phyloP scores from a whole-genome alignment of 2,888 invertebrate species.

The Creontiades dilutus region DNA sequence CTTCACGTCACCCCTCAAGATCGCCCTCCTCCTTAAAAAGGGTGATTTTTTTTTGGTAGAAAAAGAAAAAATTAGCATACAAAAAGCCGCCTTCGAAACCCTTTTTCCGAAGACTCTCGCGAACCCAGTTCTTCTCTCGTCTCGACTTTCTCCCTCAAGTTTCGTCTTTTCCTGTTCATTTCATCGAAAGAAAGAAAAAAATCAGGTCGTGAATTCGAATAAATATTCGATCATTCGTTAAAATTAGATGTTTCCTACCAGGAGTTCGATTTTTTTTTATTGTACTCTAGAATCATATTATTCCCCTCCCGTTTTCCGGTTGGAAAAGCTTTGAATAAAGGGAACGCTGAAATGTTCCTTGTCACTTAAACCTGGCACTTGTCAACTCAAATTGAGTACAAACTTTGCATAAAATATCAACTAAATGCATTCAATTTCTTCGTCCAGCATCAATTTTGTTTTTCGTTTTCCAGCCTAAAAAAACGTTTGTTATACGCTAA shows the following conservation, averaged over 20 bases:
- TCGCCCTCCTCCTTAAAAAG: neutral
- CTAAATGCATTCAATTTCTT: too few species aligned
- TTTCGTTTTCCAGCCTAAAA: too few species aligned
- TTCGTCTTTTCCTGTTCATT: conserved; percentile 5
- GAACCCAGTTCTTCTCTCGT: neutral
- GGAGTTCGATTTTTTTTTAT: conserved; percentile 6
- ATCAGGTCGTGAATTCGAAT: neutral
- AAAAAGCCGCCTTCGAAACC: neutral
- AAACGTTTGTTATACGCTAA: too few species aligned
- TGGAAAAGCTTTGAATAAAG: neutral
- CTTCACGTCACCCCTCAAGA: neutral
- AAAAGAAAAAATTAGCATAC: conserved; percentile 12
- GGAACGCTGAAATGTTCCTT: neutral
- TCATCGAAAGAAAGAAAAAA: neutral
- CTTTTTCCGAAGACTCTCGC: neutral
- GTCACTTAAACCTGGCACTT: too few species aligned
- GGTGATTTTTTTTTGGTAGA: neutral
- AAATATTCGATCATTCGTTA: conserved; percentile 3
- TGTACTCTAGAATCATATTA: neutral
- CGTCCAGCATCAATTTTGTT: too few species aligned
- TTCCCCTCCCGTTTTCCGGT: neutral
- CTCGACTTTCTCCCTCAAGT: neutral
- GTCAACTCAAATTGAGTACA: too few species aligned
- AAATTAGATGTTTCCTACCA: neutral
- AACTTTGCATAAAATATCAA: too few species aligned